Evolutionary conservation across 2,888 invertebrate species (phyloP).

Genomic region (Gnatocerus cornutus): DNA sequence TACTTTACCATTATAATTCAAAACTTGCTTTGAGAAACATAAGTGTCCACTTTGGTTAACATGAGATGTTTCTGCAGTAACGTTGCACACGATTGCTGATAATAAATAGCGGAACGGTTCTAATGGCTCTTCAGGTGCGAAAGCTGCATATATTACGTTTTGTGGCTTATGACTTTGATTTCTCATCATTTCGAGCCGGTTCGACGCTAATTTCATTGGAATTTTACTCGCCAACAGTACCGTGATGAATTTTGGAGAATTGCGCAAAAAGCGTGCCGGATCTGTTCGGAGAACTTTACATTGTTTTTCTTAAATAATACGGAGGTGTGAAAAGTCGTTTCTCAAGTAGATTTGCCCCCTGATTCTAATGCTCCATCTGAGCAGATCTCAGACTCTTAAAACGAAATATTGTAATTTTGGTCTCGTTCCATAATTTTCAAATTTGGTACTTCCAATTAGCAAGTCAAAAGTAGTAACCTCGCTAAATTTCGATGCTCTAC

Average conservation of each 20-base stretch:
- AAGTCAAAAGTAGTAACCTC: too few species aligned
- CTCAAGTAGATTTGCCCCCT: too few species aligned
- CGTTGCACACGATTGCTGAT: slow-evolving; percentile 4
- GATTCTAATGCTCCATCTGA: too few species aligned
- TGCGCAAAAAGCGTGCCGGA: slow-evolving; percentile 38
- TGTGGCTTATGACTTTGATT: too few species aligned
- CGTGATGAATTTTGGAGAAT: slow-evolving; percentile 34
- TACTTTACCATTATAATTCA: slow-evolving; percentile 24
- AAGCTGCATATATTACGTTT: neutral
- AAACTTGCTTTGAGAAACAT: slow-evolving; percentile 18
- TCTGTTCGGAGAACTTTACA: slow-evolving; percentile 43
- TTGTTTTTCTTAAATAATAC: slow-evolving; percentile 48
- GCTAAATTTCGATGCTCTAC: too few species aligned
- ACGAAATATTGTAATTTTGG: too few species aligned
- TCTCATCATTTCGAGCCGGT: neutral
- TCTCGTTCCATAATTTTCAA: too few species aligned
- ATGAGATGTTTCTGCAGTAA: slow-evolving; percentile 7
- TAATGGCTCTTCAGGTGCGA: slow-evolving; percentile 2
- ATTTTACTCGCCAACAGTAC: slow-evolving; percentile 34
- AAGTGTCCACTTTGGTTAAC: slow-evolving; percentile 15
- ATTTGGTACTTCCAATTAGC: too few species aligned
- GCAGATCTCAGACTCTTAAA: too few species aligned
- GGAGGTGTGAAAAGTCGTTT: too few species aligned
- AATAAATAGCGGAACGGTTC: slow-evolving; percentile 4
- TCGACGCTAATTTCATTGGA: slow-evolving; percentile 4